Percentiles rank a stretch among this genome's conserved stretches.
Evolutionary conservation across 2,797 vertebrate genomes (phyloP).

Genomic region (Merluccius polli): DNA sequence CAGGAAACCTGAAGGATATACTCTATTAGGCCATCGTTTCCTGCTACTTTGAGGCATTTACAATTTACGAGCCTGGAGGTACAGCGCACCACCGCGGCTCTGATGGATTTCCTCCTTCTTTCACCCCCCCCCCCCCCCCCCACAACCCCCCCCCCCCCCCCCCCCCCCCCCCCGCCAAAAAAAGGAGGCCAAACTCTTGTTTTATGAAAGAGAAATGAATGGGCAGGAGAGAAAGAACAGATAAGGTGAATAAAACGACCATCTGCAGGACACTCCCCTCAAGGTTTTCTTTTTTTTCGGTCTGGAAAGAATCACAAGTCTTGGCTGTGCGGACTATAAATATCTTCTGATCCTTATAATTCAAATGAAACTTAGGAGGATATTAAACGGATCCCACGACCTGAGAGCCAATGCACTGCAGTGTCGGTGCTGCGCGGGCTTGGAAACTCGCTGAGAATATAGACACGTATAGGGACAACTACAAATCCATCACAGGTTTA

Average conservation of each 20-base stretch:
- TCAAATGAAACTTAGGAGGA: slow-evolving; percentile 70
- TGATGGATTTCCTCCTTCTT: slow-evolving; percentile 76
- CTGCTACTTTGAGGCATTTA: slow-evolving; percentile 75
- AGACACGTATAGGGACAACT: slow-evolving; percentile 46
- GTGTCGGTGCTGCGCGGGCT: slow-evolving; percentile 51
- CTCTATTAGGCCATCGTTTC: slow-evolving; percentile 76
- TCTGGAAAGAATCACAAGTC: slow-evolving; percentile 82
- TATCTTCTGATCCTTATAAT: slow-evolving; percentile 70
- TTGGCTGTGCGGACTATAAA: slow-evolving; percentile 73
- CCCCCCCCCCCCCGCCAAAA: slow-evolving; percentile 16
- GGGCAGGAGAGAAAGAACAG: slow-evolving; percentile 47
- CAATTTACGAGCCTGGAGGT: slow-evolving; percentile 71
- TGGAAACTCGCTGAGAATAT: slow-evolving; percentile 34
- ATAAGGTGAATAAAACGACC: slow-evolving; percentile 72
- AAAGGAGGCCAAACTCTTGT: slow-evolving; percentile 51
- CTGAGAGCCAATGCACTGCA: slow-evolving; percentile 43
- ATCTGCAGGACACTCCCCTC: slow-evolving; percentile 73
- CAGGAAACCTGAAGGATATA: slow-evolving; percentile 77
- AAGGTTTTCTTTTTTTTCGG: slow-evolving; percentile 63
- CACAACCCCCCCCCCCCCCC: slow-evolving; percentile 20
- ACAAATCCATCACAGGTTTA: slow-evolving; percentile 47
- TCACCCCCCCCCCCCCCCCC: slow-evolving; percentile 27
- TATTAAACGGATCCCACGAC: slow-evolving; percentile 69
- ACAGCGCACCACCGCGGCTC: slow-evolving; percentile 66
- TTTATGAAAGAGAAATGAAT: slow-evolving; percentile 64